phyloP scores from a whole-genome alignment of 64 coral and sea anemone genomes.

The Montipora foliosa region DNA sequence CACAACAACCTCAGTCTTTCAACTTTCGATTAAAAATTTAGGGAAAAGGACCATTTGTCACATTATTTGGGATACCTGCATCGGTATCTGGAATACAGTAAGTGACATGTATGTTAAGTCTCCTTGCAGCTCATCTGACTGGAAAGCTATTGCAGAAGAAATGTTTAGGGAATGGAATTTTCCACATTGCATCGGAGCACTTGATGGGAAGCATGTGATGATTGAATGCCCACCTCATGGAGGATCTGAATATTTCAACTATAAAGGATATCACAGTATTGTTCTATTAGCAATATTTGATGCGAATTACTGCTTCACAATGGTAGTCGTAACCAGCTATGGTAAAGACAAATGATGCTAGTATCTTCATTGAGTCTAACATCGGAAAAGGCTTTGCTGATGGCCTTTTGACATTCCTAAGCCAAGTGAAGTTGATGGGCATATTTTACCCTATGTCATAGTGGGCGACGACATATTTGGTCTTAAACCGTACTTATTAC shows the following conservation, averaged over 20 bases:
- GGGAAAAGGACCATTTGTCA: slow-evolving; percentile 57
- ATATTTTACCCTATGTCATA: slow-evolving; percentile 46
- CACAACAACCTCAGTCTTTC: slow-evolving; percentile 65
- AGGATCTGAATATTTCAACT: slow-evolving; percentile 63
- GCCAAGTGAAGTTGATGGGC: slow-evolving; percentile 26
- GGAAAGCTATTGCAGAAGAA: slow-evolving; percentile 60
- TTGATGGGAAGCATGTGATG: slow-evolving; percentile 71
- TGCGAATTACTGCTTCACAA: slow-evolving; percentile 62
- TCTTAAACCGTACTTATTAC: slow-evolving; percentile 47
- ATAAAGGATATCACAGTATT: slow-evolving; percentile 68
- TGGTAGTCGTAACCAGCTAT: slow-evolving; percentile 48
- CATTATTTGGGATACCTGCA: slow-evolving; percentile 55
- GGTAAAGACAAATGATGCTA: slow-evolving; percentile 60
- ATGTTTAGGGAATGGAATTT: slow-evolving; percentile 58
- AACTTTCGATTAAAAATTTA: slow-evolving; percentile 18
- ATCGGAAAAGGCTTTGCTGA: slow-evolving; percentile 46
- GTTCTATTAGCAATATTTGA: slow-evolving; percentile 63
- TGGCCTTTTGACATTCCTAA: slow-evolving; percentile 40
- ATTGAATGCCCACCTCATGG: slow-evolving; percentile 69
- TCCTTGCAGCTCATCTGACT: slow-evolving; percentile 20
- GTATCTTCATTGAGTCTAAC: slow-evolving; percentile 32
- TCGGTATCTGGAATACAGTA: slow-evolving; percentile 64
- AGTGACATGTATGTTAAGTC: slow-evolving; percentile 28
- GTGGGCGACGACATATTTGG: slow-evolving; percentile 59
- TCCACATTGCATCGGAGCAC: slow-evolving; percentile 61